Evolutionary conservation across 2,888 invertebrate species (phyloP), one percentile per base, ranked within the genome.

Genomic region (Unio pictorum): DNA sequence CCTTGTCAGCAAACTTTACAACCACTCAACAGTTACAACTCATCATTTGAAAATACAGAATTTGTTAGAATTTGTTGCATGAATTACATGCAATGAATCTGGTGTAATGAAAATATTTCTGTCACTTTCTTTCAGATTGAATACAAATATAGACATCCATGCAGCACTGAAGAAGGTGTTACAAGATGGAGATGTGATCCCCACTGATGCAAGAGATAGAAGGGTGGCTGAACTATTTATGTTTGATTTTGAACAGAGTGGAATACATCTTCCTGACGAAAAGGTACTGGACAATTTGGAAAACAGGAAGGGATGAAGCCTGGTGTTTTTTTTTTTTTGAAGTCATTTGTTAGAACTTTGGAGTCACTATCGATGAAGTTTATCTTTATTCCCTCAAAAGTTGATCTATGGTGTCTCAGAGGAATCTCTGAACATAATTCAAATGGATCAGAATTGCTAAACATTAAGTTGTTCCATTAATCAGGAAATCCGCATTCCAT

Each of bases 161-260:
- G 92, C 94, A 81, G 93, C 94, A 0, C 90, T 99, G 68, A 93
- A 93, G 68, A 88, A 92, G 71, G 95, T 95, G 0, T 93, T 95
- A 0, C 91, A 92, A 71, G 91, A 92, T 5, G 95, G 95, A 1
- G 97, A 98, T 69, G 90, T 92, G 59, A 90, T 92, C 59, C 90
- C 92, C 56, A 93, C 92, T 15, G 90, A 91, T 85, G 93, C 93
- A 0, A 94, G 95, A 0, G 99, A 99, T 88, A 91, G 93, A 70
- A 95, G 97, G 87, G 95, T 99, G 0, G 94, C 95, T 0, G 93
- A 94, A 82, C 91, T 99, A 62, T 98, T 99, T 89, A 91, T 98
- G 8, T 96, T 97, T 88, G 99, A 99, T 90, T 99, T 99, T 90
- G 98, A 99, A 88, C 97, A 98, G 89, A 95, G 96, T 88, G 99